phyloP scores from a whole-genome alignment of 2,113 vertebrate genomes.

The Hydropotes inermis region DNA sequence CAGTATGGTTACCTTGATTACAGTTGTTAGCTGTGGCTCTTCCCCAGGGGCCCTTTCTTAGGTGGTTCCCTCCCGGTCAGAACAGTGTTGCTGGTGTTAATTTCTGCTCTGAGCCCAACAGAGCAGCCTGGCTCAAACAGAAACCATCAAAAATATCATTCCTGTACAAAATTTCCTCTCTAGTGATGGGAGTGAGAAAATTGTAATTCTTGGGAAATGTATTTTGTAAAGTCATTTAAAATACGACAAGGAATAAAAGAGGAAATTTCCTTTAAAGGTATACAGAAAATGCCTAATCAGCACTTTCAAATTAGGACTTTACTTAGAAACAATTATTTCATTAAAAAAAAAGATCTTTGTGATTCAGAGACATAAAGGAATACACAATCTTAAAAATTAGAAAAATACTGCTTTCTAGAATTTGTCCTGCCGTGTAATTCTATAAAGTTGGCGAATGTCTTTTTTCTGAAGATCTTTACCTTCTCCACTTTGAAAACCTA shows the following conservation, averaged over 20 bases:
- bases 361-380: background rate
- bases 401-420: background rate
- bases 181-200: background rate
- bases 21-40: background rate
- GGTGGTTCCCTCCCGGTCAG: background rate
- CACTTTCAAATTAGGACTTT: slow-evolving; percentile 23
- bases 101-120: background rate
- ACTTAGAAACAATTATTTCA: slow-evolving; percentile 35
- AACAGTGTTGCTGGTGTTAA: too few relatives aligned
- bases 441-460: accelerated
- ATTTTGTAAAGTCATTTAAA: background rate
- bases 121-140: background rate
- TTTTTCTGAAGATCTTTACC: background rate
- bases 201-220: background rate
- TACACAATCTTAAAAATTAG: background rate
- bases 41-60: background rate
- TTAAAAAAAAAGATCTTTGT: background rate
- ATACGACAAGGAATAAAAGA: background rate
- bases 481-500: background rate
- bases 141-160: background rate
- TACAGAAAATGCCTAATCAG: background rate
- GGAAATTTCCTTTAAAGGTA: background rate
- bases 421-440: background rate
- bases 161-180: background rate
- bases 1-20: background rate